A percentile compares a stretch with the other conserved stretches of the same genome.
These are phyloP conservation scores for Lampris incognitus DNA, from an alignment of 2,113 vertebrate genomes.

Conservation along the genomic window DNA sequence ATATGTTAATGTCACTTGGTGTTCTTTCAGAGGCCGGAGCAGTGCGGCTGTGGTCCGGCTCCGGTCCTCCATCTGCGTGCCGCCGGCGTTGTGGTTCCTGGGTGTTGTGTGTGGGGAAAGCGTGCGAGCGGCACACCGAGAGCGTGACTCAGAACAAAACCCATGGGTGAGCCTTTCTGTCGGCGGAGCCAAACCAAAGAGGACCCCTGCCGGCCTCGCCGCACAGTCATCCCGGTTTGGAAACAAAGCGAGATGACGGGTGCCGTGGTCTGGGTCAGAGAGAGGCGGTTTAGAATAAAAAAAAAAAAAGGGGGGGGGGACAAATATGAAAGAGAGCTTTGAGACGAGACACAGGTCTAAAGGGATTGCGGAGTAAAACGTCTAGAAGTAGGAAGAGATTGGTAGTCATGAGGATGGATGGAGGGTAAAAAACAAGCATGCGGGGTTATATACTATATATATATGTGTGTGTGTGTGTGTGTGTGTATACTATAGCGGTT, in stretches of 20 bases:
- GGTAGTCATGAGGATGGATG: no score
- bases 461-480: background rate
- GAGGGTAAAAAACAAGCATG: no score
- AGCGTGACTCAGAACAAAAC: constrained; percentile 39
- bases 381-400: no score
- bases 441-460: no score
- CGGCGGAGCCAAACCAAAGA: constrained; percentile 46
- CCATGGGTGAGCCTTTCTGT: constrained; percentile 43
- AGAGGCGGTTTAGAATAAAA: background rate
- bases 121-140: constrained; percentile 14
- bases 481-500: no score
- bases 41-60: constrained; percentile 5
- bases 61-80: constrained; percentile 53
- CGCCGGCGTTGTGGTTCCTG: constrained; percentile 45
- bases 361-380: background rate
- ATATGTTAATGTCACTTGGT: no score
- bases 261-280: constrained; percentile 36
- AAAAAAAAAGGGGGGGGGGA: constrained; percentile 11
- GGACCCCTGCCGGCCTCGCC: constrained; percentile 42
- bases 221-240: constrained; percentile 21
- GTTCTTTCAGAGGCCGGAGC: no score
- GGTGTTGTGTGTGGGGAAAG: constrained; percentile 18
- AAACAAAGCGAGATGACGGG: constrained; percentile 59
- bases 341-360: constrained; percentile 12
- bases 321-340: constrained; percentile 27